Base-by-base conservation (phyloP, 1,140 invertebrate species). In the Eufriesea mexicana region DNA sequence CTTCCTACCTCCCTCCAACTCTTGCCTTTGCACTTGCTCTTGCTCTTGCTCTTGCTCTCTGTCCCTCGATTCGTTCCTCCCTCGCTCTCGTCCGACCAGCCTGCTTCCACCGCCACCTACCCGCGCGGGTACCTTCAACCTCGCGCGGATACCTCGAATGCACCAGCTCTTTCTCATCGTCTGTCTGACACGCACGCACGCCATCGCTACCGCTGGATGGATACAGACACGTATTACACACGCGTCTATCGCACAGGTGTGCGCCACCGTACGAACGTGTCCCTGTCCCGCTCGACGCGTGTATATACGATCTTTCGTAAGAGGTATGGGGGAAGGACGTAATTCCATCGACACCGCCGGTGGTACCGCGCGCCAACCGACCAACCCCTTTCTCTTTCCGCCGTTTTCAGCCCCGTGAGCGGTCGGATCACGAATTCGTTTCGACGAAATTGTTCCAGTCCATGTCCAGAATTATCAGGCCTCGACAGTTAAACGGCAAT, bases 151-250 rank as follows among this genome's bases (percentile, higher is more conserved):
- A 89, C 85, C 88, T 78, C 88, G 77, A 88, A 90, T 91, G 84
- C 90, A 89, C 86, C 86, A 90, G 88, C 91, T 90, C 90, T 91
- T 91, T 91, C 88, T 90, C 90, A 91, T 91, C 85, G 91, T 90
- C 89, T 73, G 89, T 88, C 90, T 90, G 89, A 91, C 91, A 91
- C 88, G 91, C 90, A 91, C 89, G 89, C 89, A 91, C 84, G 90
- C 88, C 81, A 91, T 83, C 88, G 85, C 81, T 84, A 84, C 84
- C 73, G 79, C 79, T 84, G 61, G 86, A 74, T 89, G 71, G 84
- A 85, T 86, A 85, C 77, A 77, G 75, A 77, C 71, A 79, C 83
- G 83, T 80, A 77, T 87, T 62, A 45, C 72, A 57, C 75, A 47
- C 59, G 59, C 51, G 25, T 47, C 47, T 47, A 28, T 47, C 35